Base-by-base conservation (phyloP, 2,797 vertebrate genomes). In the Kryptolebias ocellatus region DNA sequence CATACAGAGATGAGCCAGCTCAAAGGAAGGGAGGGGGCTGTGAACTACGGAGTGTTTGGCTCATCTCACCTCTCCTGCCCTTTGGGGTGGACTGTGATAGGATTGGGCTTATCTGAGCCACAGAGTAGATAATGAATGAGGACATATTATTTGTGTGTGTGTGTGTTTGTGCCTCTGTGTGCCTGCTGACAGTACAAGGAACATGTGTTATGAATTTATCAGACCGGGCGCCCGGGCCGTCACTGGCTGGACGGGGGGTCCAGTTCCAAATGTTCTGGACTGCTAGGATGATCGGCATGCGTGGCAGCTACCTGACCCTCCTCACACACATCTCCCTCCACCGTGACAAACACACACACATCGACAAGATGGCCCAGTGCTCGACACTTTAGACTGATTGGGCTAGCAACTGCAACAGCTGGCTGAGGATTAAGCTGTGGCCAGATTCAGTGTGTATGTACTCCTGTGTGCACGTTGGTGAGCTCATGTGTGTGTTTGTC, bases 331-430 rank as follows among this genome's bases (percentile, higher is more conserved):
- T 60, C 59, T 57, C n/a, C 42, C 53, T 65, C 53, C 50, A 31
- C 5, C 11, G 37, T 56, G 54, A 70, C 59, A 70, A 49, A 72
- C 53, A 65, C 70, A 53, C 68, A 77, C 61, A 79, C 61, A 79
- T n/a, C 2, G 18, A 62, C 60, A 61, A 80, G 72, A 76, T 76
- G 76, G 76, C 81, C 77, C 66, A 72, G 64, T 37, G 72, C 81
- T 85, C 84, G 28, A 78, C 74, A 89, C 92, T 94, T 93, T 62
- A 79, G 87, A 87, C 86, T 67, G 75, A 91, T 86, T 87, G 88
- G 89, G 76, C 52, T 75, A 87, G 93, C 92, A 93, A 94, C 92
- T 93, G 87, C 90, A 94, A 93, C 93, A 95, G 94, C 94, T 93
- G 94, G 91, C 39, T 51, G 51, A 77, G 93, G 94, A 95, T 95